A percentile compares a stretch with the other conserved stretches of the same genome.
phyloP scores from a whole-genome alignment of 1,140 invertebrate species.

The Polypedilum vanderplanki region DNA sequence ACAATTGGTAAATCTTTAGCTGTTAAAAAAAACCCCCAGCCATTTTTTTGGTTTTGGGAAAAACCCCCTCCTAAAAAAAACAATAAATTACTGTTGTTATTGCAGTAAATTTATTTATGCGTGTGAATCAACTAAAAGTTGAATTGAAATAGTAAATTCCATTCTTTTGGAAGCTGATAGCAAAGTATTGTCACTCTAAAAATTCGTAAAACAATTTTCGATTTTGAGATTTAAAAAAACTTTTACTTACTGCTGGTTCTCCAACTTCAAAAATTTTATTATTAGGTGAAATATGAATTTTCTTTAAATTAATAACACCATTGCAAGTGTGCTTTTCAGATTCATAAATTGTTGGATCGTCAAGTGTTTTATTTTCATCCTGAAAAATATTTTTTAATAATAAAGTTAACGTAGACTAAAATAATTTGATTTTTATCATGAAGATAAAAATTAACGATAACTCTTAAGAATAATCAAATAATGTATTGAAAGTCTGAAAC shows the following conservation, averaged over 20 bases:
- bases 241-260: not conserved
- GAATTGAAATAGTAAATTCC: conserved; percentile 52
- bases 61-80: no score
- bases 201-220: not conserved
- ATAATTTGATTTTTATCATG: no score
- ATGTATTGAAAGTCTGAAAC: no score
- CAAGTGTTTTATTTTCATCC: conserved; percentile 32
- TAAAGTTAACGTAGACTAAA: no score
- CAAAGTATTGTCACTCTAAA: conserved; percentile 40
- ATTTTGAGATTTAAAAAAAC: not conserved
- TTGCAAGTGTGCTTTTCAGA: conserved; percentile 28
- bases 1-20: no score
- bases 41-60: no score
- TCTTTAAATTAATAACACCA: not conserved
- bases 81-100: conserved; percentile 58
- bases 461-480: no score
- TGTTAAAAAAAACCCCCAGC: no score
- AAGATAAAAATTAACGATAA: no score
- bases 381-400: conserved; percentile 33
- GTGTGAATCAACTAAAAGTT: conserved; percentile 39
- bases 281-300: not conserved
- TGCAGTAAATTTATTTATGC: conserved; percentile 44
- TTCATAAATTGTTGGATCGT: conserved; percentile 30
- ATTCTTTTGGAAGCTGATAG: conserved; percentile 46
- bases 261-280: not conserved